Base-by-base conservation (phyloP, 1,140 invertebrate genomes). In the Macrostomum lignano region DNA sequence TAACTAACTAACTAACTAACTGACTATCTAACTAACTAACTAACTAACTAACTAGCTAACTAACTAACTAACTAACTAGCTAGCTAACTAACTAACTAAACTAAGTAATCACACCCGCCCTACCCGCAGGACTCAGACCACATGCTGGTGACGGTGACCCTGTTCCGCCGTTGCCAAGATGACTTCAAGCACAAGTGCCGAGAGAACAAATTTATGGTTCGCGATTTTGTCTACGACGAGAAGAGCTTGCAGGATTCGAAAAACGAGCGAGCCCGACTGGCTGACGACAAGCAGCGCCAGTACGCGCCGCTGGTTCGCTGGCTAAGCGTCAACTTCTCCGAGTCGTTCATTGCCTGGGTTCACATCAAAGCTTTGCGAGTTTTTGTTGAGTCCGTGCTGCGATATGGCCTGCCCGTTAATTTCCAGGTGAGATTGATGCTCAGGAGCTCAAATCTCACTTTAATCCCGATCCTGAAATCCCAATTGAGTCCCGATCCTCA, bases 301-400 rank as follows among this genome's bases (percentile, higher is more conserved):
- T 91, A 86, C 63, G 74, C 76, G 62, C 79, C 81, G 2, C 58
- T 94, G 35, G 79, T 93, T 31, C 67, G 86, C 54, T 96, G 88
- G 86, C 58, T 96, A 42, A 94, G 93, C 63, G 81, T 98, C 28
- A 96, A 98, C 62, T 96, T 98, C 60, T 86, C 84, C 41, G 91
- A 98, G 64, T 76, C 77, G 42, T 94, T 96, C 60, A 84, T 79
- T 46, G 86, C 86, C 36, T 91, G 84, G 77, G 75, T 96, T 44
- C 91, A 98, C 53, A 81, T 96, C 1, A 96, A 98, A 61, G 88
- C 86, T 21, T 61, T 98, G 28, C 64, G 88, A 37, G 78, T 96
- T 6, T 98, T 96, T 62, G 86, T 96, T 23, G 91, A 98, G 62
- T 96, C 86, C 25, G 88, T 98, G 19, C 64, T 98, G 13, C 73